These are phyloP conservation scores for Thaleichthys pacificus DNA, from an alignment of 2,797 vertebrate genomes.

Conservation along the genomic window DNA sequence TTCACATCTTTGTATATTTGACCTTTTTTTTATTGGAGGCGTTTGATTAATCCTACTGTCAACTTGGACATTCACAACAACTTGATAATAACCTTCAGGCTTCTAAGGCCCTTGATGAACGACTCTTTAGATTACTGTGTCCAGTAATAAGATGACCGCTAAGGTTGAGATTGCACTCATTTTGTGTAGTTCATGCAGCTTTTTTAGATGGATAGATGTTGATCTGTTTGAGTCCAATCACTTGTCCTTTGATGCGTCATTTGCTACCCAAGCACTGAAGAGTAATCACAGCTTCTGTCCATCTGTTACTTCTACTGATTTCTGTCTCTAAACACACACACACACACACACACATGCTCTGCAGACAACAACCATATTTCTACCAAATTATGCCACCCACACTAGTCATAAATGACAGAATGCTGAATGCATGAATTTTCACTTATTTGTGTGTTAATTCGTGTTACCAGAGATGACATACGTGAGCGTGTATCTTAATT, in stretches of 20 bases:
- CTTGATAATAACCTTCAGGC: too few relatives aligned
- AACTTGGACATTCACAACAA: too few relatives aligned
- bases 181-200: background rate
- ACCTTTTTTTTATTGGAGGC: conserved; percentile 3
- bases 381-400: background rate
- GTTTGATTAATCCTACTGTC: background rate
- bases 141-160: background rate
- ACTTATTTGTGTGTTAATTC: background rate
- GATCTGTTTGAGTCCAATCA: background rate
- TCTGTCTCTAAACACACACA: background rate
- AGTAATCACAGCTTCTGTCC: background rate
- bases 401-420: background rate
- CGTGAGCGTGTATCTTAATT: too few relatives aligned
- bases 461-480: too few relatives aligned
- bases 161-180: background rate
- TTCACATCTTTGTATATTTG: background rate
- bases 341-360: background rate
- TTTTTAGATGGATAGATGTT: background rate
- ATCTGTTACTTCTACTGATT: background rate
- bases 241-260: background rate
- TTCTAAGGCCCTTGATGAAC: background rate
- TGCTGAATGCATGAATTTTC: background rate
- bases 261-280: background rate
- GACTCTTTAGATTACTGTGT: background rate
- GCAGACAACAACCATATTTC: background rate